Evolutionary conservation across 2,113 vertebrate genomes (phyloP), one percentile per base, ranked within the genome.

Genomic region (Bubo scandiacus): DNA sequence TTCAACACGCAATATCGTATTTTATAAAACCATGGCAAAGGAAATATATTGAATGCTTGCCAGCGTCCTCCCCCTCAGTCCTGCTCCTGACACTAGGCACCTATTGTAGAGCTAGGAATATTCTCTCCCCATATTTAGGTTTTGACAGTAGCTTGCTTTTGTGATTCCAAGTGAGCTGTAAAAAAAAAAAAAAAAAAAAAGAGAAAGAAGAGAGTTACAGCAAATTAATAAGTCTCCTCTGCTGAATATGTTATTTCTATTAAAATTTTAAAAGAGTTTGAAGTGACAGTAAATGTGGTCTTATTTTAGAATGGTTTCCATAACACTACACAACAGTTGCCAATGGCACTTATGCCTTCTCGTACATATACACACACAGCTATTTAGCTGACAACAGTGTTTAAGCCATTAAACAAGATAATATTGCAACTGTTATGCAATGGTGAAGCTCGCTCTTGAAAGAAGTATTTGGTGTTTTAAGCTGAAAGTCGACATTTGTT

Each of bases 211-310:
- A 4, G 55, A 75, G 66, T 79, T 89, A 74, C 26, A n/a, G 79
- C 78, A 94, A 95, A 96, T 95, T 91, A 97, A 95, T 94, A 90
- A 89, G 67, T 81, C 86, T 67, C 22, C 58, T 91, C 88, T 94
- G 74, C 96, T 96, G 94, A 95, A 95, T 94, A 91, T 88, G 94
- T 91, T 96, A 90, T 81, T 96, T 92, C 91, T 94, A 92, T 95
- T 96, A 97, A 96, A 96, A 95, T 93, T 91, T 96, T 90, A 94
- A 74, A 89, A 82, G 87, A 82, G 61, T 73, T 70, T 94, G 82
- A 89, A 75, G 54, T 86, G 95, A 93, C 87, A 59, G 87, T 72
- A 63, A 94, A 85, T 45, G 80, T 36, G 27, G 71, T 90, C 93
- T 81, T 85, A 62, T 92, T 94, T 95, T 91, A 74, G 94, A 55